Conservation (phyloP, 2,888 invertebrate genomes). For the Diplolepis rosae region DNA sequence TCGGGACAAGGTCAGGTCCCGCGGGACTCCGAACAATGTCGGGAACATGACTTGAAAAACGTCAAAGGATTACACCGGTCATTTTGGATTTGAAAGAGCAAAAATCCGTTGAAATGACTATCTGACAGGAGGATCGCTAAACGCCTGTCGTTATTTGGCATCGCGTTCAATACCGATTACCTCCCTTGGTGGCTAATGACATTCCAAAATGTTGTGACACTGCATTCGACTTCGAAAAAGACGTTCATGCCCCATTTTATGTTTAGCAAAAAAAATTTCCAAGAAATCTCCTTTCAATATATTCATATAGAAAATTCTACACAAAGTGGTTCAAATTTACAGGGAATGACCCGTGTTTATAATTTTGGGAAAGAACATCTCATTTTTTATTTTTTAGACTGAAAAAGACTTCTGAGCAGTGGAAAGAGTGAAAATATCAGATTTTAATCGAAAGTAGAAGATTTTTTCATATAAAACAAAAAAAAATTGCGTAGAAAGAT, state of each 20-base stretch:
- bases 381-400: too few relatives aligned
- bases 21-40: conserved; percentile 57
- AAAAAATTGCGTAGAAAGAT: too few relatives aligned
- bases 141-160: conserved; percentile 40
- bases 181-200: conserved; percentile 26
- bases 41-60: conserved; percentile 62
- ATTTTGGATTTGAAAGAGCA: conserved; percentile 36
- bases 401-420: too few relatives aligned
- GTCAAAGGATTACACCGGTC: conserved; percentile 64
- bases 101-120: conserved; percentile 40
- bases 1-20: conserved; percentile 57
- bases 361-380: too few relatives aligned
- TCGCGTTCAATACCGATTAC: background rate
- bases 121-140: conserved; percentile 40
- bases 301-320: too few relatives aligned
- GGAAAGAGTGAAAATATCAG: too few relatives aligned
- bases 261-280: background rate
- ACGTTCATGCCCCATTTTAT: background rate
- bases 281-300: too few relatives aligned
- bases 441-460: too few relatives aligned
- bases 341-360: too few relatives aligned
- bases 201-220: conserved; percentile 29
- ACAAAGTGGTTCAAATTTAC: too few relatives aligned
- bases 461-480: too few relatives aligned
- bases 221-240: conserved; percentile 3